phyloP scores from a whole-genome alignment of 2,113 vertebrate genomes.

The Emberiza fucata region DNA sequence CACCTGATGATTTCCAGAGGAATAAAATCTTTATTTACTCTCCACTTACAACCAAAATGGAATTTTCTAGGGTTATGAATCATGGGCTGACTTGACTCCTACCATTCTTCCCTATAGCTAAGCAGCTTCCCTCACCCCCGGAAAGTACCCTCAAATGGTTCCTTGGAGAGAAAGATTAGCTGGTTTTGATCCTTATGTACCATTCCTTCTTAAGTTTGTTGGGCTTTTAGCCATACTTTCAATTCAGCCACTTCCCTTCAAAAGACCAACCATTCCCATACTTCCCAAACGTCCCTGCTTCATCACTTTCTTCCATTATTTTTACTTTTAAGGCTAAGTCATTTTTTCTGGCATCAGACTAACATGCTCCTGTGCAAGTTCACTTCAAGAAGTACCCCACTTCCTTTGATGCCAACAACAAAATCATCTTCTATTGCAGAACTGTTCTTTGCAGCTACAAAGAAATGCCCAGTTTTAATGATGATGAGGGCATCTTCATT shows the following conservation, averaged over 20 bases:
- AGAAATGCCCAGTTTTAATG: conserved; percentile 28
- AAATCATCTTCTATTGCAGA: conserved; percentile 1
- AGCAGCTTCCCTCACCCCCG: neutral
- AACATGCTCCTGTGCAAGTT: neutral
- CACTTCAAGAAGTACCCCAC: neutral
- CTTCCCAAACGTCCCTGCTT: neutral
- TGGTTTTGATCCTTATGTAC: neutral
- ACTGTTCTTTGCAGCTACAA: neutral
- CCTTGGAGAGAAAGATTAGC: neutral
- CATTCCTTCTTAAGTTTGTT: neutral
- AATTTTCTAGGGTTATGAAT: neutral
- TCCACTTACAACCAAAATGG: neutral
- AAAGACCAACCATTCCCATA: neutral
- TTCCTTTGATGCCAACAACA: neutral
- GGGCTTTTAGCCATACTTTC: neutral
- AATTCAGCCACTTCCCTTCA: neutral
- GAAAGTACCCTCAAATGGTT: neutral
- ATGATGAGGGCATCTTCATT: conserved; percentile 37
- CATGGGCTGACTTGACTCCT: neutral
- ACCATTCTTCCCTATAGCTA: neutral
- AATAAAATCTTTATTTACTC: conserved; percentile 17
- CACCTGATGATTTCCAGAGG: neutral
- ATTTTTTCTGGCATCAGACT: neutral
- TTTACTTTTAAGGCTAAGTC: neutral
- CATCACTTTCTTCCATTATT: neutral